Conservation (phyloP, 2,888 invertebrate genomes). For the Melanargia galathea region DNA sequence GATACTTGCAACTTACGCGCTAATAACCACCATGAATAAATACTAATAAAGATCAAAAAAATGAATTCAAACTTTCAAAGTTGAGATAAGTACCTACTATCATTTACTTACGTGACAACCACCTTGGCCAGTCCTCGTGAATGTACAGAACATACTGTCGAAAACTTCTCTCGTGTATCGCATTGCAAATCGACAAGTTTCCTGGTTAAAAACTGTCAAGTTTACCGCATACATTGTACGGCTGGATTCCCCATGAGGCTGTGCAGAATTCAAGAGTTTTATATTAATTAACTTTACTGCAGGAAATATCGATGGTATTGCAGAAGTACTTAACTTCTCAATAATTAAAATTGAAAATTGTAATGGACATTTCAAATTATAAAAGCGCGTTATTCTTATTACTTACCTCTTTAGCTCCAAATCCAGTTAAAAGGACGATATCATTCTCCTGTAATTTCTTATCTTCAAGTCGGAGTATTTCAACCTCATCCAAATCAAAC, state of each 20-base stretch:
- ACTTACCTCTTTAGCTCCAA: slow-evolving; percentile 63
- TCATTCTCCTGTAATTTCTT: slow-evolving; percentile 58
- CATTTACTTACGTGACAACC: slow-evolving; percentile 68
- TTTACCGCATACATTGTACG: slow-evolving; percentile 57
- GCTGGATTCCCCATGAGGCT: slow-evolving; percentile 63
- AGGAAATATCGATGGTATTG: background rate
- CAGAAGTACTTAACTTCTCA: background rate
- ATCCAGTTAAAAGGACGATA: slow-evolving; percentile 60
- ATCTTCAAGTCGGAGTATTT: slow-evolving; percentile 50
- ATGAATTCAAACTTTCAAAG: too few relatives aligned
- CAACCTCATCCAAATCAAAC: slow-evolving; percentile 54
- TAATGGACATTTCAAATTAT: too few relatives aligned
- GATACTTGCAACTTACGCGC: background rate
- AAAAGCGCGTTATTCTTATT: background rate
- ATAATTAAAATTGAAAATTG: too few relatives aligned
- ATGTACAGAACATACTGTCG: slow-evolving; percentile 72
- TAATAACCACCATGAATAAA: too few relatives aligned
- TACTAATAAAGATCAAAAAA: too few relatives aligned
- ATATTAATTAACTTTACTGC: background rate
- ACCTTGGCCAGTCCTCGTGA: slow-evolving; percentile 66
- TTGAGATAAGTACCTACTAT: background rate
- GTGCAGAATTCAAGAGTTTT: slow-evolving; percentile 28
- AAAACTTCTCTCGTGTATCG: slow-evolving; percentile 61
- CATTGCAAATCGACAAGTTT: slow-evolving; percentile 68
- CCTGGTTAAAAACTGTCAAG: slow-evolving; percentile 66